phyloP scores from a whole-genome alignment of 2,797 vertebrate genomes.

The Xenentodon cancila region DNA sequence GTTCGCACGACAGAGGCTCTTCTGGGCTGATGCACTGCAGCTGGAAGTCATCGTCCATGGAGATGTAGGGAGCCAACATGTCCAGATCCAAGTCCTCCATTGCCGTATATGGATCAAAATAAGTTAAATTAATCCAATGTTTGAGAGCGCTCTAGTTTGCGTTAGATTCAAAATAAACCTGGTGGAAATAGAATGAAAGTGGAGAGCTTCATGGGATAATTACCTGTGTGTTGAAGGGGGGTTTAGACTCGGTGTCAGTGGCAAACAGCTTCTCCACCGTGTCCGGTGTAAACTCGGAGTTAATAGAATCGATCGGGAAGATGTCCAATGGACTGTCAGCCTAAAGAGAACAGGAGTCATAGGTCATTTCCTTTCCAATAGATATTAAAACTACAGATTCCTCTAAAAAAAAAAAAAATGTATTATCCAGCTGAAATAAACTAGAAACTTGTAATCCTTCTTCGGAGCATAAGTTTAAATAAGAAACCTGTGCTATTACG shows the following conservation, averaged over 20 bases:
- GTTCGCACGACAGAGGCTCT: slow-evolving; percentile 78
- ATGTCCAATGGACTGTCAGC: slow-evolving; percentile 87
- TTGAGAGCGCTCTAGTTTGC: background rate
- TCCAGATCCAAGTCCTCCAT: slow-evolving; percentile 93
- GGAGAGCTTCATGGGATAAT: background rate
- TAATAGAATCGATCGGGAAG: slow-evolving; percentile 91
- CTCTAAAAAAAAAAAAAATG: too few species aligned
- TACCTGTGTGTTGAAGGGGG: slow-evolving; percentile 92
- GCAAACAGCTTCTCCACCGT: slow-evolving; percentile 97
- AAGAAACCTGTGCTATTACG: too few species aligned
- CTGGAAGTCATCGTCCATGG: slow-evolving; percentile 99
- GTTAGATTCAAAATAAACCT: background rate
- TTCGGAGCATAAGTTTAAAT: too few species aligned
- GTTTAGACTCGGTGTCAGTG: slow-evolving; percentile 93
- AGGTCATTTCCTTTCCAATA: background rate
- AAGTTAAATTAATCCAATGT: background rate
- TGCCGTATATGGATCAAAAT: slow-evolving; percentile 71
- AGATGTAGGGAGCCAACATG: slow-evolving; percentile 98
- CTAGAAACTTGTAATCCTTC: too few species aligned
- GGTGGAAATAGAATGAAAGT: background rate
- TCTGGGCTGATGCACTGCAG: slow-evolving; percentile 88
- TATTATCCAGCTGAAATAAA: too few species aligned
- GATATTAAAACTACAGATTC: background rate
- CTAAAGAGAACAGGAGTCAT: slow-evolving; percentile 70
- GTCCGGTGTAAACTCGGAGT: slow-evolving; percentile 94